These are phyloP conservation scores for Acronicta aceris DNA, from an alignment of 2,888 invertebrate species.

Conservation along the genomic window DNA sequence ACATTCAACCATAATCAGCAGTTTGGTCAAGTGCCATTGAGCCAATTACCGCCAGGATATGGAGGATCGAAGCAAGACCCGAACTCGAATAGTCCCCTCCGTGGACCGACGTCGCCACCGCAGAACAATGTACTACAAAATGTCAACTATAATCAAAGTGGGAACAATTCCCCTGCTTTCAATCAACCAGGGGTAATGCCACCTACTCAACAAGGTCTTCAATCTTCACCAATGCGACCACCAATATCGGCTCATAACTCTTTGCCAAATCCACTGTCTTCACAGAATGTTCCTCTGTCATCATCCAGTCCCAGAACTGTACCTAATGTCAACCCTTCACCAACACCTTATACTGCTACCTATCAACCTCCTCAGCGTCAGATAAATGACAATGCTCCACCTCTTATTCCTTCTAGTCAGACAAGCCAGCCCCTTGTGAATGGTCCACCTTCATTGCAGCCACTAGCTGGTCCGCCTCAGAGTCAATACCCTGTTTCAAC, in stretches of 20 bases:
- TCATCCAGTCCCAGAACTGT: slow-evolving; percentile 65
- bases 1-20: slow-evolving; percentile 69
- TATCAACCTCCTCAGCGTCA: slow-evolving; percentile 70
- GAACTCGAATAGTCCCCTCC: slow-evolving; percentile 78
- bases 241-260: slow-evolving; percentile 54
- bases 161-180: slow-evolving; percentile 82
- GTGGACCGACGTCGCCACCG: slow-evolving; percentile 58
- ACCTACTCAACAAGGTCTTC: slow-evolving; percentile 64
- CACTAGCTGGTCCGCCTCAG: slow-evolving; percentile 31
- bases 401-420: slow-evolving; percentile 84
- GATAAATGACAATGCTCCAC: slow-evolving; percentile 84
- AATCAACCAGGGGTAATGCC: slow-evolving; percentile 77
- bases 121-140: slow-evolving; percentile 69
- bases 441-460: slow-evolving; percentile 70
- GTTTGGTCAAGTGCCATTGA: slow-evolving; percentile 72
- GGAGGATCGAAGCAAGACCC: slow-evolving; percentile 76
- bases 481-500: slow-evolving; percentile 61
- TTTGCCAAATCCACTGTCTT: slow-evolving; percentile 61
- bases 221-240: slow-evolving; percentile 73
- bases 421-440: slow-evolving; percentile 75
- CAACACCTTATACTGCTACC: slow-evolving; percentile 69
- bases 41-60: slow-evolving; percentile 76
- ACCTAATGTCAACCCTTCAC: slow-evolving; percentile 67
- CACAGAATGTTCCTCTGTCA: slow-evolving; percentile 61
- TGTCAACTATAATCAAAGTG: slow-evolving; percentile 78